These are phyloP conservation scores for Meiosimyza platycephala DNA, from an alignment of 2,888 invertebrate genomes.

Conservation along the genomic window DNA sequence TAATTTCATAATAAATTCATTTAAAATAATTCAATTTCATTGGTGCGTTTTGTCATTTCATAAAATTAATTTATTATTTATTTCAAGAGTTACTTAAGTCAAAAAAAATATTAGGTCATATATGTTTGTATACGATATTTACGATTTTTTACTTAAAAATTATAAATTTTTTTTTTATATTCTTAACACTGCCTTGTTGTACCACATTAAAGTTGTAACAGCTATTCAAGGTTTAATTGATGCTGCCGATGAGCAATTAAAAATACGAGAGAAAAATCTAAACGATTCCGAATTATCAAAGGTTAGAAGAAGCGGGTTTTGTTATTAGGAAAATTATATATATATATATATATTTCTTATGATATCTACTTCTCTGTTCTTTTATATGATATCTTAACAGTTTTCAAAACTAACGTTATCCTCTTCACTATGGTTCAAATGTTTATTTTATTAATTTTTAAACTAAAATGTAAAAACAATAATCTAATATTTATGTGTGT, in stretches of 20 bases:
- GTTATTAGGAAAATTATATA: background rate
- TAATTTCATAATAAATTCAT: no score
- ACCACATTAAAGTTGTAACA: slow-evolving; percentile 62
- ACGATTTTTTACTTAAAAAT: background rate
- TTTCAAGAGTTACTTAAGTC: no score
- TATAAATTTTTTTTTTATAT: background rate
- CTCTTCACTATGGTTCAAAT: slow-evolving; percentile 9
- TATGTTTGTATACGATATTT: no score
- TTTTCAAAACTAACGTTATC: slow-evolving; percentile 8
- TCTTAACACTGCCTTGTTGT: background rate
- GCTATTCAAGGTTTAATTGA: slow-evolving; percentile 69
- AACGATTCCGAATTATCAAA: slow-evolving; percentile 62
- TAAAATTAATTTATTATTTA: no score
- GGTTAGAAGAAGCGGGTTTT: slow-evolving; percentile 57
- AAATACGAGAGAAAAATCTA: slow-evolving; percentile 62
- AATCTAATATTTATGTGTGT: slow-evolving; percentile 5
- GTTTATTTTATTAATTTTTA: background rate
- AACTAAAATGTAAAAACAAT: no score
- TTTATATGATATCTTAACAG: slow-evolving; percentile 3
- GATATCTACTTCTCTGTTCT: background rate
- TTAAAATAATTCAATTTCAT: background rate
- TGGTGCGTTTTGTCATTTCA: background rate
- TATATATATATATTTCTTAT: background rate
- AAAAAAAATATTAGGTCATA: no score
- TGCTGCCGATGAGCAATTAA: slow-evolving; percentile 68